Base-by-base conservation (phyloP, 2,113 vertebrate genomes). In the Etia nguti region DNA sequence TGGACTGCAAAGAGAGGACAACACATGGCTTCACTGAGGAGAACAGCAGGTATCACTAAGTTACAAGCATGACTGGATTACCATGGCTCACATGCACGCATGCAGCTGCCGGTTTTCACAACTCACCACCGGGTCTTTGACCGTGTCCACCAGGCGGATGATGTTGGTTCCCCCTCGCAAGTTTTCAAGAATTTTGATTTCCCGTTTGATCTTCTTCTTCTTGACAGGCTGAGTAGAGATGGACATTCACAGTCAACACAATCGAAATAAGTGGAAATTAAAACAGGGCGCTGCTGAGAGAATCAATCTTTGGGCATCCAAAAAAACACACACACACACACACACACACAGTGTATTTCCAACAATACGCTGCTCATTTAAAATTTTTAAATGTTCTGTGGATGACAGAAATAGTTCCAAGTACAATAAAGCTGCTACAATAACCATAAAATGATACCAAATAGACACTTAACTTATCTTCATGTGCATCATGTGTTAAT, bases 161-260 rank as follows among this genome's bases (percentile, higher is more conserved):
- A 99, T 98, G 97, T 99, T 99, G 96, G 98, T 99, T 95, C 98
- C 98, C 84, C 98, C 98, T 34, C 98, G 97, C 59, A 99, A 94
- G 91, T 99, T 99, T 95, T 99, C 98, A 96, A 99, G 96, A 93
- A 99, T 99, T 95, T 99, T 99, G 93, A 99, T 99, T 95, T 99
- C 98, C 4, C 98, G 97, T 95, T 99, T 99, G 96, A 99, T 99
- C 96, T 99, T 99, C 97, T 99, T 99, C 97, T 99, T 99, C 96
- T 99, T 99, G 94, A 99, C 98, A 88, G 98, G 98, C 98, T 99
- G 96, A 85, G 31, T 29, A 34, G 20, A 62, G 50, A 22, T 31
- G 10, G 9, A 31, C 38, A 20, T 10, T 36, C 24, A 52, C 26
- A 46, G 24, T 75, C 52, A 50, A 11, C 5, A 46, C 7, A 75